Conservation (phyloP, 1,140 invertebrate genomes). For the Drosophila trapezifrons region DNA sequence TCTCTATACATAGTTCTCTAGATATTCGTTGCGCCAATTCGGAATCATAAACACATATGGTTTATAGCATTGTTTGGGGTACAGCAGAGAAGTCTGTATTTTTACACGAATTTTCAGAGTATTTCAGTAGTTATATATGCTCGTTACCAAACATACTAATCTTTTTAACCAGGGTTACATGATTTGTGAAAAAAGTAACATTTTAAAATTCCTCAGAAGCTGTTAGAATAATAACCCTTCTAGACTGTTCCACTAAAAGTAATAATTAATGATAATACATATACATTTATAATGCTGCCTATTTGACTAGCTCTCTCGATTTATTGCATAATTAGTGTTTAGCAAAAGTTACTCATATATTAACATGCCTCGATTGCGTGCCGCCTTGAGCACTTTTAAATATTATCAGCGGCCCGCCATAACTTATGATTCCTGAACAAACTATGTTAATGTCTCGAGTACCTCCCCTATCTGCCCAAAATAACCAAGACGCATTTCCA, state of each 20-base stretch:
- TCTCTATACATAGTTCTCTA: not conserved
- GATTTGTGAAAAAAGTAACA: too few species aligned
- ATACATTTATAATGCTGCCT: not conserved
- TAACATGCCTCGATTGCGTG: slow-evolving; percentile 33
- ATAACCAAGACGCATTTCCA: slow-evolving; percentile 21
- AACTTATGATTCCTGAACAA: slow-evolving; percentile 22
- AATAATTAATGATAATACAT: not conserved
- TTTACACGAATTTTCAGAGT: too few species aligned
- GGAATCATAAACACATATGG: slow-evolving; percentile 15
- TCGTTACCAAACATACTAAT: too few species aligned
- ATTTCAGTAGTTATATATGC: not conserved
- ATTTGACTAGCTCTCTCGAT: too few species aligned
- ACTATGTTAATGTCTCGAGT: slow-evolving; percentile 38
- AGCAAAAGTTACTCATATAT: slow-evolving; percentile 13
- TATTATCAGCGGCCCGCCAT: slow-evolving; percentile 29
- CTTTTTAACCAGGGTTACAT: too few species aligned
- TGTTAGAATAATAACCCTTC: too few species aligned
- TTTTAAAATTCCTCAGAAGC: too few species aligned
- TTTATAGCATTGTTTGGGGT: not conserved
- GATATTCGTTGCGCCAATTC: slow-evolving; percentile 3
- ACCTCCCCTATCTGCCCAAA: slow-evolving; percentile 25
- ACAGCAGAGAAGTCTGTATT: too few species aligned
- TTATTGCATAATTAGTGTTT: slow-evolving; percentile 5
- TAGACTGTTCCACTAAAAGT: not conserved
- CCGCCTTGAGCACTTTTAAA: slow-evolving; percentile 11